Conservation (phyloP, 2,113 vertebrate species). For the Labeo catla region DNA sequence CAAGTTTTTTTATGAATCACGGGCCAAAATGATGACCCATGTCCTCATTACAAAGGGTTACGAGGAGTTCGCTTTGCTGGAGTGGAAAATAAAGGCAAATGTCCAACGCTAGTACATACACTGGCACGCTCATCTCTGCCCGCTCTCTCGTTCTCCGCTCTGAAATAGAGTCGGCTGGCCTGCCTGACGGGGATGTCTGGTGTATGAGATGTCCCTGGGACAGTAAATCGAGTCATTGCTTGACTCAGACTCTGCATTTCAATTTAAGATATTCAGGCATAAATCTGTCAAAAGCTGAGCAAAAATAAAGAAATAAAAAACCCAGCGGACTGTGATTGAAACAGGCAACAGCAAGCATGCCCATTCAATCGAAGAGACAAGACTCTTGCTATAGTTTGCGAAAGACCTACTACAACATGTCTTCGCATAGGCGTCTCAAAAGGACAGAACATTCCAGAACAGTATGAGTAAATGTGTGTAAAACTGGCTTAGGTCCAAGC, state of each 20-base stretch:
- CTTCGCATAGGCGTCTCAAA: background rate
- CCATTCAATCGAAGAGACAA: conserved; percentile 14
- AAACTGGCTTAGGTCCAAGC: conserved; percentile 3
- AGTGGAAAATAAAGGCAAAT: conserved; percentile 43
- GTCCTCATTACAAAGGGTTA: conserved; percentile 47
- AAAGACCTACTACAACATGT: background rate
- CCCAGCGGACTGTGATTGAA: conserved; percentile 30
- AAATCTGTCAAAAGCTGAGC: conserved; percentile 38
- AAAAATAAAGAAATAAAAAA: conserved; percentile 46
- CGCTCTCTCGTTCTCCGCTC: background rate
- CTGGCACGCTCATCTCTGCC: conserved; percentile 7
- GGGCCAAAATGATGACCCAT: conserved; percentile 40
- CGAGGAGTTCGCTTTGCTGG: conserved; percentile 24
- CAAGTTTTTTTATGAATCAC: conserved; percentile 33
- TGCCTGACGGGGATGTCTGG: conserved; percentile 29
- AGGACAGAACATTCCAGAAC: background rate
- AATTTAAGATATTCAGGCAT: conserved; percentile 54
- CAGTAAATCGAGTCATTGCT: conserved; percentile 45
- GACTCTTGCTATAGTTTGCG: conserved; percentile 15
- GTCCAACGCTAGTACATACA: conserved; percentile 6
- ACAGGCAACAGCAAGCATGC: conserved; percentile 1
- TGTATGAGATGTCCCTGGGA: conserved; percentile 41
- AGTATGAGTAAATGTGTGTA: conserved; percentile 8
- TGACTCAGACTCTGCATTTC: conserved; percentile 51
- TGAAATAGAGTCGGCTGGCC: conserved; percentile 28